Evolutionary conservation across 2,888 invertebrate genomes (phyloP), one percentile per base, ranked within the genome.

Genomic region (Cylloceria caligata): DNA sequence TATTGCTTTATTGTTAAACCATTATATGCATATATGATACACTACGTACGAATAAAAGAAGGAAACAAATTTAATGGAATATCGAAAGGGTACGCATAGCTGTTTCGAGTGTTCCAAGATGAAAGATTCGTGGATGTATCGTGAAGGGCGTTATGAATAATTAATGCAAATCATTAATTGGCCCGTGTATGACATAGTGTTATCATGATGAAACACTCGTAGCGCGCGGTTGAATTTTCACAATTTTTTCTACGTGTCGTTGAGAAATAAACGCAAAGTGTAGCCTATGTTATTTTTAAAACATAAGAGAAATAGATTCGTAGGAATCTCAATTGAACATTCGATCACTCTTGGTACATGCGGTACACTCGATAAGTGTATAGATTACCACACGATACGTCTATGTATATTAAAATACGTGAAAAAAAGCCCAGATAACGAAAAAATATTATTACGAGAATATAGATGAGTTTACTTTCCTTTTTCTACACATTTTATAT

Each of bases 401-500:
- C 89, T 84, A 86, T 86, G 84, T 87, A 86, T 87, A 88, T 80
- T 72, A 78, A 76, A 39, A 79, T 73, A 80, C 74, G 69, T 55
- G 81, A 77, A 77, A 65, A 71, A 52, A 27, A 13, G 24, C 3
- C 34, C 69, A 75, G 73, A 85, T 81, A 84, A 62, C 39, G 57
- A 57, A 82, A 73, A 55, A n/a, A 24, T 71, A 57, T 57, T 55
- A 57, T 71, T 57, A 71, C 45, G 34, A 72, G 69, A 81, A 74
- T 76, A 68, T 81, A 81, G 81, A 78, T 42, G 45, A 83, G 68
- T 83, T 89, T 87, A 84, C 83, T 88, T 89, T 89, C 86, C 86
- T 88, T 89, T 89, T 89, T 88, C 89, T 89, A 88, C 88, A 85
- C 87, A 86, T 88, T 89, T 89, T 89, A 87, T 89, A 88, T 88